phyloP scores from a whole-genome alignment of 1,140 invertebrate genomes.

The Trachymyrmex cornetzi region DNA sequence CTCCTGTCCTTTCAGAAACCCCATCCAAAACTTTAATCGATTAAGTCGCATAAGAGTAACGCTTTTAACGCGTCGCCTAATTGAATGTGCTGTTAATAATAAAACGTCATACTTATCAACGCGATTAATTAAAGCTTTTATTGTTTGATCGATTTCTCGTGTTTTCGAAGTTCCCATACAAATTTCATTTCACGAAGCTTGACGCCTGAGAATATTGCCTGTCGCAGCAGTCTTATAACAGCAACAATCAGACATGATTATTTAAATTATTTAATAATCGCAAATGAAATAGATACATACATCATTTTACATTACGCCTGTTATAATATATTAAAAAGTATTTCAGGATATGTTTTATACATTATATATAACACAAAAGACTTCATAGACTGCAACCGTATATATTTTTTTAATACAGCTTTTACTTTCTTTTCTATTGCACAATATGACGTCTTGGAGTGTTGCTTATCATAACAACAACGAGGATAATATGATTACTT shows the following conservation, averaged over 20 bases:
- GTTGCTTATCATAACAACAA: too few relatives aligned
- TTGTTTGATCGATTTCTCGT: constrained; percentile 11
- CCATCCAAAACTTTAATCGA: constrained; percentile 39
- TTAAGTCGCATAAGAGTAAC: constrained; percentile 5
- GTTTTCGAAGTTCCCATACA: neutral
- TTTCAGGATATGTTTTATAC: neutral
- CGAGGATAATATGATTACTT: too few relatives aligned
- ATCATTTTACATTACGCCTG: neutral
- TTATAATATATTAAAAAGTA: neutral
- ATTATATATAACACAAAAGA: neutral
- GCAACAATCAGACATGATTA: neutral
- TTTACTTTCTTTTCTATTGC: too few relatives aligned
- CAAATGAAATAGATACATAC: neutral
- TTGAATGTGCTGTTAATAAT: neutral
- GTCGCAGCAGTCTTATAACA: neutral
- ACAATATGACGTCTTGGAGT: too few relatives aligned
- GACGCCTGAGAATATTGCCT: neutral
- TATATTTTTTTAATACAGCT: neutral
- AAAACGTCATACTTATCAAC: constrained; percentile 13
- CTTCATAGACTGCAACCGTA: neutral
- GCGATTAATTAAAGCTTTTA: neutral
- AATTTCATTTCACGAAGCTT: neutral
- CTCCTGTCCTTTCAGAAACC: constrained; percentile 20
- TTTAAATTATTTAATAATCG: neutral
- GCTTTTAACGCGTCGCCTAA: constrained; percentile 29